Base-by-base conservation (phyloP, 2,888 invertebrate species). In the Argyresthia albistria region DNA sequence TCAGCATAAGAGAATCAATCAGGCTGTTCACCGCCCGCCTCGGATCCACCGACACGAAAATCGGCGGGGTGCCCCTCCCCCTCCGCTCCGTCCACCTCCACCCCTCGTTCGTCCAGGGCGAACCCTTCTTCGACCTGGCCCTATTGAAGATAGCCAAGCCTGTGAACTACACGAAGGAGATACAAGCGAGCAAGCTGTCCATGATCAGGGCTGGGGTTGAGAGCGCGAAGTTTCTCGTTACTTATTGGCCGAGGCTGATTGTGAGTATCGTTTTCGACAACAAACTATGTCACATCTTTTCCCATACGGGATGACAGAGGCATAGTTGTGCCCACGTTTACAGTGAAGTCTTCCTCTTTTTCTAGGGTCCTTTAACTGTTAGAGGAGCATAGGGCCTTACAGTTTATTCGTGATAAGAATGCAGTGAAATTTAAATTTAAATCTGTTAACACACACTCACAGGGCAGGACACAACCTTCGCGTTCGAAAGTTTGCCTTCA, bases 211-310 rank as follows among this genome's bases (percentile, higher is more conserved):
- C 67, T 0, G 66, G 63, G 11, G 63, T 80, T 6, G 43, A 72
- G 8, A 70, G 66, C n/a, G 76, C 70, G 0, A 79, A 75, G 53
- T 82, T 81, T 55, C 56, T 77, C 57, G 66, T 73, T 0, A 72
- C 73, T 0, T 86, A 86, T 53, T 86, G 86, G 86, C 76, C 86
- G 0, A 71, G 80, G 43, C 60, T 84, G 36, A 64, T 84, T 56
- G 84, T 86, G 57, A 80, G 84, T 78, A 55, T 35, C 9, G 25
- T 3, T 46, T 46, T 42, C 25, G 6, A 25, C 6, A 4, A 25
- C n/a, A n/a, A n/a, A n/a, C n/a, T n/a, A n/a, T n/a, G n/a, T n/a
- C n/a, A n/a, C n/a, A n/a, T n/a, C n/a, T n/a, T n/a, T n/a, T n/a
- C n/a, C n/a, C n/a, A n/a, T n/a, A n/a, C n/a, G n/a, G n/a, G n/a